Evolutionary conservation across 2,113 vertebrate species (phyloP).

Genomic region (Catharus bicknelli): DNA sequence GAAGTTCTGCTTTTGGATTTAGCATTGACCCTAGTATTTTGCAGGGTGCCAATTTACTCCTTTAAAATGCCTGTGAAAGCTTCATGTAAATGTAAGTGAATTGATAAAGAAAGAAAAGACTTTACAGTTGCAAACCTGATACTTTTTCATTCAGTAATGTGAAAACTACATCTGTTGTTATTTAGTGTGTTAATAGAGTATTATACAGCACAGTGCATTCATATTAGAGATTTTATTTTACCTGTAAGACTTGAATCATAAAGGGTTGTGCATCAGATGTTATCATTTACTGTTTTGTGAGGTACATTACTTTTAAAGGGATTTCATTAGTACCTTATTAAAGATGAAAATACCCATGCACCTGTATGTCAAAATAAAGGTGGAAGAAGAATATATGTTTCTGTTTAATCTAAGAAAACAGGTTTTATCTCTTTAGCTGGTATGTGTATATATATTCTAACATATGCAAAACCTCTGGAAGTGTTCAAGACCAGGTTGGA

Average conservation of each 20-base stretch:
- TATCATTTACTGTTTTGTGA: slow-evolving; percentile 44
- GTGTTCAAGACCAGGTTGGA: not conserved
- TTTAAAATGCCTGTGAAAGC: not conserved
- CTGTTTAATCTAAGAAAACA: not conserved
- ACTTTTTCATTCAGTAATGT: not conserved
- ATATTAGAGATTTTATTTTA: slow-evolving; percentile 45
- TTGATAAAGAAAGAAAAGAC: not conserved
- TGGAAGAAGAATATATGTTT: not conserved
- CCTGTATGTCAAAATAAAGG: slow-evolving; percentile 1
- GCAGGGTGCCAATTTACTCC: not conserved
- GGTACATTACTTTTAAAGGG: slow-evolving; percentile 39
- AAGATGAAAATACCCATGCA: slow-evolving; percentile 1
- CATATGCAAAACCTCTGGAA: not conserved
- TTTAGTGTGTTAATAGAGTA: slow-evolving; percentile 36
- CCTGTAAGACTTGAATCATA: slow-evolving; percentile 13
- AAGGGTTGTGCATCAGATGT: slow-evolving; percentile 42
- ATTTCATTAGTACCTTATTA: slow-evolving; percentile 32
- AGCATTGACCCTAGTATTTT: not conserved
- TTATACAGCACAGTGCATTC: slow-evolving; percentile 25
- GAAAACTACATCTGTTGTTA: slow-evolving; percentile 25
- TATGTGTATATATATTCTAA: not conserved
- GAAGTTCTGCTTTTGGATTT: not conserved
- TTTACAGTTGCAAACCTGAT: slow-evolving; percentile 3
- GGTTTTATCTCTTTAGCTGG: not conserved
- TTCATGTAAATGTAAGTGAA: not conserved